A percentile compares a stretch with the other conserved stretches of the same genome.
Conservation (phyloP, 2,113 vertebrate species). For the Pelmatolapia mariae region DNA sequence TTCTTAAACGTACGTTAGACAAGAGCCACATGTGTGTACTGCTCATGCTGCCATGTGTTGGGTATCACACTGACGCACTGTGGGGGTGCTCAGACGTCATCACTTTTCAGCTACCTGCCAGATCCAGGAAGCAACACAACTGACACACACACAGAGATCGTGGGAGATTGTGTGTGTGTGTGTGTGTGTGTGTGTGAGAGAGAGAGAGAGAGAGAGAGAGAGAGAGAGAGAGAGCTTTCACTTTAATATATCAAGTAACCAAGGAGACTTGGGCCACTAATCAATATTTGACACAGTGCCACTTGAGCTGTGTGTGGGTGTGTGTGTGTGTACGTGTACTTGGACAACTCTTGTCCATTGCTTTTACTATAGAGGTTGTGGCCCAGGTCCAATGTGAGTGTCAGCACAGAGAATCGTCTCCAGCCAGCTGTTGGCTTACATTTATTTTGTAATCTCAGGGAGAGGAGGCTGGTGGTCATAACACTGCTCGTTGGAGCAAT, state of each 20-base stretch:
- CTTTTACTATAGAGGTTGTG: slow-evolving; percentile 11
- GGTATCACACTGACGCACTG: background rate
- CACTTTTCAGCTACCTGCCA: slow-evolving; percentile 12
- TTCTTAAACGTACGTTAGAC: background rate
- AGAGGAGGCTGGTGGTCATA: background rate
- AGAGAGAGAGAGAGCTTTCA: slow-evolving; percentile 11
- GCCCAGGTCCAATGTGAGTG: background rate
- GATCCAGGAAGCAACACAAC: background rate
- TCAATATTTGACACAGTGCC: slow-evolving; percentile 53
- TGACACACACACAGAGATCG: background rate
- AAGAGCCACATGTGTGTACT: background rate
- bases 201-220: background rate
- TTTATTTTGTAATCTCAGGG: slow-evolving; percentile 4
- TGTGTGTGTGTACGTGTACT: background rate
- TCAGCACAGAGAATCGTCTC: slow-evolving; percentile 8
- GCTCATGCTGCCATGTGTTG: background rate
- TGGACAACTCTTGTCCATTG: background rate
- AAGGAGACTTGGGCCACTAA: slow-evolving; percentile 24
- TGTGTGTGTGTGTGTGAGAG: background rate
- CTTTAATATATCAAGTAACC: slow-evolving; percentile 54
- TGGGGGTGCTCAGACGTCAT: slow-evolving; percentile 21
- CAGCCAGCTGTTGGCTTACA: background rate
- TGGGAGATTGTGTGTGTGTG: background rate
- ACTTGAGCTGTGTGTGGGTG: background rate
- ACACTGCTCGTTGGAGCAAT: background rate